phyloP scores from a whole-genome alignment of 2,888 invertebrate genomes.

The Lasius platythorax region DNA sequence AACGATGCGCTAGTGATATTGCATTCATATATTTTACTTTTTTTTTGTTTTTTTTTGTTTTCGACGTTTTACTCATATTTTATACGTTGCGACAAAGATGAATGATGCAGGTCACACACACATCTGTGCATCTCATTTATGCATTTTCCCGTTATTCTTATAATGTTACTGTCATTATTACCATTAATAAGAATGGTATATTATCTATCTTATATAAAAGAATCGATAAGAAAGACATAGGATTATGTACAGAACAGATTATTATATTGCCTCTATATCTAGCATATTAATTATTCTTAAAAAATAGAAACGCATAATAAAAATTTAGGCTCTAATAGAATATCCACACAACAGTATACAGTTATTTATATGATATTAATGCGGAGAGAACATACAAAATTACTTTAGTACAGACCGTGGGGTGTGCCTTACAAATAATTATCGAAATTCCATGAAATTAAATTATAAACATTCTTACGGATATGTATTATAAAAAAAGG shows the following conservation, averaged over 20 bases:
- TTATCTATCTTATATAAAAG: constrained; percentile 79
- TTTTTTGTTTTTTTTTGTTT: constrained; percentile 48
- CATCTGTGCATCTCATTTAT: constrained; percentile 79
- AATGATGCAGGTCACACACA: constrained; percentile 58
- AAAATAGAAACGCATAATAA: constrained; percentile 79
- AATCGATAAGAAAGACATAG: constrained; percentile 84
- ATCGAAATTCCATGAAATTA: constrained; percentile 76
- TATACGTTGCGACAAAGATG: constrained; percentile 63
- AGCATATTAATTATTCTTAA: constrained; percentile 74
- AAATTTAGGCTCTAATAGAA: constrained; percentile 77
- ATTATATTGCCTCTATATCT: constrained; percentile 79
- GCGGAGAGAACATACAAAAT: constrained; percentile 71
- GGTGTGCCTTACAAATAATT: constrained; percentile 83
- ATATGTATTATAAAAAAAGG: constrained; percentile 59
- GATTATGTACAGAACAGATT: constrained; percentile 85
- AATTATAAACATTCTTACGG: constrained; percentile 67
- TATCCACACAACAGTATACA: constrained; percentile 78
- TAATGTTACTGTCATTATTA: constrained; percentile 83
- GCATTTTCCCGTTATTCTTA: constrained; percentile 83
- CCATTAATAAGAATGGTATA: constrained; percentile 82
- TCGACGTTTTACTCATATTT: constrained; percentile 70
- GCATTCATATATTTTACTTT: constrained; percentile 45
- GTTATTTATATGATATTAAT: constrained; percentile 82
- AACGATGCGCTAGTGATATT: constrained; percentile 5
- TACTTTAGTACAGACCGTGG: constrained; percentile 80